Percentiles rank a stretch among this genome's conserved stretches.
Evolutionary conservation across 2,113 vertebrate species (phyloP).

Genomic region (Podarcis cretensis): DNA sequence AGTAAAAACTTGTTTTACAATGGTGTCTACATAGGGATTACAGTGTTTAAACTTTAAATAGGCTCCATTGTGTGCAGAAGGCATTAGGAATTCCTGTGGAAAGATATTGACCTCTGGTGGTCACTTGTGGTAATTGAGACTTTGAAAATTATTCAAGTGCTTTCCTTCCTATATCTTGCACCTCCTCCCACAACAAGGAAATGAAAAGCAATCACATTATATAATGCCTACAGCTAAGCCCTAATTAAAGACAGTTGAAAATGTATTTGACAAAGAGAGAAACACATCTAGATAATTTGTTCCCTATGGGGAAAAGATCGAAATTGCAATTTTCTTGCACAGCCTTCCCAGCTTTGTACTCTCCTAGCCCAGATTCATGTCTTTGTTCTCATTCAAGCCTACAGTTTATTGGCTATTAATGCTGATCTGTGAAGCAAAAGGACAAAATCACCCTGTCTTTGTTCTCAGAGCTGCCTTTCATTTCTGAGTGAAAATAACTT

Average conservation of each 20-base stretch:
- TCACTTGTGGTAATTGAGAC: not conserved
- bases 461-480: not conserved
- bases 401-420: conserved; percentile 9
- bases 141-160: not conserved
- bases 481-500: not conserved
- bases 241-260: conserved; percentile 15
- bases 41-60: not conserved
- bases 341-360: not conserved
- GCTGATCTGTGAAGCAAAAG: conserved; percentile 6
- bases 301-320: not conserved
- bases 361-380: not conserved
- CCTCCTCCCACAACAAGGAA: not conserved
- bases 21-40: not conserved
- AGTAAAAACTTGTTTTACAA: not conserved
- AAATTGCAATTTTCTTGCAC: conserved; percentile 7
- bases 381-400: conserved; percentile 10
- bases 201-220: conserved; percentile 4
- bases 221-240: not conserved
- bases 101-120: conserved; percentile 67
- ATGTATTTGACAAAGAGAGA: not conserved
- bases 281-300: conserved; percentile 5
- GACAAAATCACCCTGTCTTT: not conserved
- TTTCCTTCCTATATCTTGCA: too few relatives aligned
- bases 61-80: not conserved
- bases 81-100: conserved; percentile 13